Percentiles rank a stretch among this genome's conserved stretches.
Conservation (phyloP, 23 tunicate species). For the Trididemnum nubilum region DNA sequence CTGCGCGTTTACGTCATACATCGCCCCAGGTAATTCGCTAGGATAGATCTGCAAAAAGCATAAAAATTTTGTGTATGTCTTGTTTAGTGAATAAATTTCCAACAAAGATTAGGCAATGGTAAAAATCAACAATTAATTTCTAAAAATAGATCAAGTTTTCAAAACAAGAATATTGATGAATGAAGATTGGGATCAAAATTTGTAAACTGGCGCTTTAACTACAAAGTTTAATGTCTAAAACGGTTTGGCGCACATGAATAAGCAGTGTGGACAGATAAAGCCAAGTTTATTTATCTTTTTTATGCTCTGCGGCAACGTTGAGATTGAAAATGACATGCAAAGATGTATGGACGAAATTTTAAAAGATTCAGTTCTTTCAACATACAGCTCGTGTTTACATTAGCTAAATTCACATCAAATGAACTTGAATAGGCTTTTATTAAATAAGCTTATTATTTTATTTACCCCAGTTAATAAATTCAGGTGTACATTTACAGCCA, state of each 20-base stretch:
- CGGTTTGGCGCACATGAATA: background rate
- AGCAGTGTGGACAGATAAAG: background rate
- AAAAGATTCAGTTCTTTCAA: no score
- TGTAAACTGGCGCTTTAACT: background rate
- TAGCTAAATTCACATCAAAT: background rate
- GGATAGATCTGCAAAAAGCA: constrained; percentile 68
- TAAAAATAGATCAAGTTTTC: no score
- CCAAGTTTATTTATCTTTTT: background rate
- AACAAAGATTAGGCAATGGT: no score
- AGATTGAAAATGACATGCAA: no score
- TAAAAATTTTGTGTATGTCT: no score
- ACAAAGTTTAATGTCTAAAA: background rate
- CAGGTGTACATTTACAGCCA: no score
- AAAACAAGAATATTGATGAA: background rate
- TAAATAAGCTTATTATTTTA: no score
- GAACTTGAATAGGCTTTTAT: background rate
- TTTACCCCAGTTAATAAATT: no score
- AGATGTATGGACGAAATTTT: no score
- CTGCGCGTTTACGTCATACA: constrained; percentile 85
- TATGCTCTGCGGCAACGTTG: background rate
- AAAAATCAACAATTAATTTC: background rate
- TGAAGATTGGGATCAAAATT: background rate
- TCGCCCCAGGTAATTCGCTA: constrained; percentile 62
- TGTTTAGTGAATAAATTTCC: no score
- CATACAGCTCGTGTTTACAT: background rate